Evolutionary conservation across 2,797 vertebrate species (phyloP).

Genomic region (Sebastes miniatus): DNA sequence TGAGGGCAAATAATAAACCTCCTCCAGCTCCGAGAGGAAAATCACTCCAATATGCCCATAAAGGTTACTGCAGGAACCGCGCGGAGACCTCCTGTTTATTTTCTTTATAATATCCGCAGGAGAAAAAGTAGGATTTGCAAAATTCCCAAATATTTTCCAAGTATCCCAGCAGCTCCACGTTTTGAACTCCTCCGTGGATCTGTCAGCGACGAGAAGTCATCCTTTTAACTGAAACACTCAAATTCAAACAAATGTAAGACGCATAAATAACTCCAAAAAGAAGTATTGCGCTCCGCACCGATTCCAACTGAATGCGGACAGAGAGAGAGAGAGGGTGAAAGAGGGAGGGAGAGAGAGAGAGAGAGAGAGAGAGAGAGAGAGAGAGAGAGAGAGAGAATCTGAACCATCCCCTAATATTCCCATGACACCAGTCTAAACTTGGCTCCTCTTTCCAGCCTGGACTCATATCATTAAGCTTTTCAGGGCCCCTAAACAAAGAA

Average conservation of each 20-base stretch:
- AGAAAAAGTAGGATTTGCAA: neutral
- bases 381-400: slow-evolving; percentile 6
- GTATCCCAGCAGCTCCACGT: neutral
- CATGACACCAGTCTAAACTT: slow-evolving; percentile 17
- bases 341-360: neutral
- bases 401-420: slow-evolving; percentile 45
- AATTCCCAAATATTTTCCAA: neutral
- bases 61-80: neutral
- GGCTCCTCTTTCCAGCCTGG: slow-evolving; percentile 1
- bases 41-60: slow-evolving; percentile 9
- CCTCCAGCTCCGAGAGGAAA: neutral
- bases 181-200: neutral
- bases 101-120: neutral
- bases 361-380: neutral
- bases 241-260: neutral
- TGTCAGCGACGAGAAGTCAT: neutral
- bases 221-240: neutral
- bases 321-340: too few relatives aligned
- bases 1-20: neutral
- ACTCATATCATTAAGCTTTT: neutral
- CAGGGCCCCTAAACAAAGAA: neutral
- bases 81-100: neutral
- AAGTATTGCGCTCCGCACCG: neutral
- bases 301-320: slow-evolving; percentile 15
- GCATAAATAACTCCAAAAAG: neutral